Percentiles rank a stretch among this genome's conserved stretches.
These are phyloP conservation scores for Erpobdella octoculata DNA, from an alignment of 2,888 invertebrate genomes.

Conservation along the genomic window DNA sequence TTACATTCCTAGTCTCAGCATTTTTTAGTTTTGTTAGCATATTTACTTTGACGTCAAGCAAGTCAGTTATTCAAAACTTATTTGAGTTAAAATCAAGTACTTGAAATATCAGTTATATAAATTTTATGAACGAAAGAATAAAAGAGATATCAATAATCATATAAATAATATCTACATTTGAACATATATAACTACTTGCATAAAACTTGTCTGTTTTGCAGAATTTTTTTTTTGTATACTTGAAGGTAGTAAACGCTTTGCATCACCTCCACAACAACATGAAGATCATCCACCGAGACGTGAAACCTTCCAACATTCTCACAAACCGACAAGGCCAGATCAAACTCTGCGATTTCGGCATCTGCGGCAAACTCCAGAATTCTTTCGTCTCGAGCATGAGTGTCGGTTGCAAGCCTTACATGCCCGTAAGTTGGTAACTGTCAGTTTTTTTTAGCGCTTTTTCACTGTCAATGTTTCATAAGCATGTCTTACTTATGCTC, in stretches of 20 bases:
- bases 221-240: not conserved
- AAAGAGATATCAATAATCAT: no score
- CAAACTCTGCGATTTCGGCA: constrained; percentile 27
- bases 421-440: constrained; percentile 6
- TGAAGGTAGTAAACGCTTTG: constrained; percentile 16
- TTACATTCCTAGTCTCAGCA: no score
- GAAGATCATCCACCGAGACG: constrained; percentile 23
- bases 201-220: not conserved
- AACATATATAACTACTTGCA: no score
- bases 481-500: not conserved
- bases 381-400: constrained; percentile 21
- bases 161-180: no score
- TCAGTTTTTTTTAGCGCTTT: not conserved
- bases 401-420: constrained; percentile 26
- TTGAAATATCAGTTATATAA: no score
- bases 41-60: no score
- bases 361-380: constrained; percentile 20
- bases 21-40: no score
- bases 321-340: constrained; percentile 9
- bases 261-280: constrained; percentile 24
- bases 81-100: no score
- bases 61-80: no score
- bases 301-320: constrained; percentile 26
- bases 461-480: not conserved
- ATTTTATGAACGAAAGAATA: no score